Base-by-base conservation (phyloP, 2,888 invertebrate species). In the Malthinus seriepunctatus region DNA sequence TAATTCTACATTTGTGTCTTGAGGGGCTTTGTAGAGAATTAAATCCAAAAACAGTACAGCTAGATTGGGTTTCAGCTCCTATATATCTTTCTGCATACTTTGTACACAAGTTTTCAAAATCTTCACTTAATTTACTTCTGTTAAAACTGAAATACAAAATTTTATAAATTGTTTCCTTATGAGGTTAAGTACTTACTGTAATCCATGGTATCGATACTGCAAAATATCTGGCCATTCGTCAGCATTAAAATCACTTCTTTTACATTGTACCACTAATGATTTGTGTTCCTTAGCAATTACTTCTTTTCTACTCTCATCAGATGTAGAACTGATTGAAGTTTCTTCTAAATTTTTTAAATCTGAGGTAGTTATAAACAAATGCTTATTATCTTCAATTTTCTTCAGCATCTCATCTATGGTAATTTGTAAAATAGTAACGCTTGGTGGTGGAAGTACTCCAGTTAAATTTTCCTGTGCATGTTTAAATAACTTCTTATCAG, bases 391-490 rank as follows among this genome's bases (percentile, higher is more conserved):
- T 10, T 52, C 34, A 14, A 76, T 65, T 66, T 72, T 77, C 12
- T 82, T 79, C 11, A 91, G 81, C 76, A 88, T 86, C 71, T 87
- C 86, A 23, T 81, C 79, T 12, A 86, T 84, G 71, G 88, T 87
- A 52, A 85, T 80, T 67, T 88, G 86, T 15, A 88, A 79, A 34
- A 83, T 85, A 9, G 90, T 91, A 8, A 89, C 82, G 15, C 88
- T 89, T 0, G 90, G 90, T 8, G 91, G 91, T 14, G 91, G 91
- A 7, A 87, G 80, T 0, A 91, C 83, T 1, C 91, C 91, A 64
- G 83, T 83, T 7, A 91, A 76, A 44, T 82, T 83, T 71, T 83
- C 84, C 74, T 87, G 82, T 46, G 85, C 76, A 62, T 76, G 76
- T 42, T 70, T 76, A 14, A 82, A 64, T 56, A 81, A 65, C 62